Base-by-base conservation (phyloP, 1,140 invertebrate genomes). In the Tetragnatha versicolor region DNA sequence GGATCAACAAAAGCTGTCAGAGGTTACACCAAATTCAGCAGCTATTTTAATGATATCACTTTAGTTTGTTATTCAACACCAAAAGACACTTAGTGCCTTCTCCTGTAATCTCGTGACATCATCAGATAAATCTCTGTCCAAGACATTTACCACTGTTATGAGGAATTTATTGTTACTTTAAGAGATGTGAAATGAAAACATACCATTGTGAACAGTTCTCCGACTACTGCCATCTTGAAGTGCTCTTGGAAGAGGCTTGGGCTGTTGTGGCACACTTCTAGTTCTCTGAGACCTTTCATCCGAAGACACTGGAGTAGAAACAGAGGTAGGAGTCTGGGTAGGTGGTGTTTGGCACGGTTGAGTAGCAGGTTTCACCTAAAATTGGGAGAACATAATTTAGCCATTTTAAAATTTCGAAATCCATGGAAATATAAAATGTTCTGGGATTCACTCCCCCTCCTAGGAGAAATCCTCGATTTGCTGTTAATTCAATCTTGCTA, bases 251-350 rank as follows among this genome's bases (percentile, higher is more conserved):
- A 76, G 73, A 47, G 73, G 73, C 31, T 76, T 76, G 12, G 73
- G 73, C 25, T 69, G 66, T 45, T 75, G 72, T 51, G 58, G 73
- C 31, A 76, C 73, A 66, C 73, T 76, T 76, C 73, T 51, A 10
- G 60, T 35, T 45, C 73, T 76, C 29, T 39, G 33, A 20, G 73
- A 76, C 53, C 73, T 51, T 22, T 76, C 73, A 31, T 76, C 73
- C 6, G 73, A 76, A 65, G 73, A 76, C 4, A 76, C 73, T 37
- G 73, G 73, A 53, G 73, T 76, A 20, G 73, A 76, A 17, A 76
- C 60, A 55, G 60, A 65, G 22, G 73, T 76, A 65, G 73, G 73
- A 37, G 73, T 76, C 22, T 65, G 73, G 61, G 29, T 76, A 6
- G 61, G 61, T 20, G 73, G 61, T 53, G 61, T 61, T 45, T 39